Evolutionary conservation across 2,888 invertebrate genomes (phyloP).

Genomic region (Athalia cordata): DNA sequence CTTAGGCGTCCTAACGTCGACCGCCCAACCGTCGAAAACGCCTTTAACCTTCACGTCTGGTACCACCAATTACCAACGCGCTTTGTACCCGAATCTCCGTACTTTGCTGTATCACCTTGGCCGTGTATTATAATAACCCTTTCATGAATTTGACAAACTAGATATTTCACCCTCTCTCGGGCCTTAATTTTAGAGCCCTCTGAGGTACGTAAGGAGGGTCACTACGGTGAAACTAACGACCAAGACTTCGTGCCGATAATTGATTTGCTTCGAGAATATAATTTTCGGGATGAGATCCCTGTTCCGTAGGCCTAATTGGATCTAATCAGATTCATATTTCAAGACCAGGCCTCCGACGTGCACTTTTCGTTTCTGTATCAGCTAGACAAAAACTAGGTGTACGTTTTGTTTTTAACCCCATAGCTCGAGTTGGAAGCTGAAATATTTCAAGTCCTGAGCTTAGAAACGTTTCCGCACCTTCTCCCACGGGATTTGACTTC

Average conservation of each 20-base stretch:
- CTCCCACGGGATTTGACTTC: slow-evolving; percentile 63
- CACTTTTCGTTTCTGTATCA: too few relatives aligned
- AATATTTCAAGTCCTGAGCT: slow-evolving; percentile 51
- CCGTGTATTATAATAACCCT: slow-evolving; percentile 5
- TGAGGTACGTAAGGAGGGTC: too few relatives aligned
- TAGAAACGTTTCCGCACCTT: slow-evolving; percentile 33
- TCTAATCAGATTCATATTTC: too few relatives aligned
- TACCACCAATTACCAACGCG: slow-evolving; percentile 27
- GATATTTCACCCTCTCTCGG: not conserved
- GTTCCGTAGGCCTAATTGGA: too few relatives aligned
- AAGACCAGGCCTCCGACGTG: too few relatives aligned
- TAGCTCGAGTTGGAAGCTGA: slow-evolving; percentile 27
- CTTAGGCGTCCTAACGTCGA: slow-evolving; percentile 60
- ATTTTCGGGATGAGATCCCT: too few relatives aligned
- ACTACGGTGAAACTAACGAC: too few relatives aligned
- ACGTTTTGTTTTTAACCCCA: not conserved
- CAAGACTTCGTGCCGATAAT: too few relatives aligned
- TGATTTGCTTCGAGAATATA: too few relatives aligned
- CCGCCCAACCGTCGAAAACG: slow-evolving; percentile 1
- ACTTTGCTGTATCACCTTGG: slow-evolving; percentile 23
- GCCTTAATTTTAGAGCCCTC: too few relatives aligned
- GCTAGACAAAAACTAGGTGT: too few relatives aligned
- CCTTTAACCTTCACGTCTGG: slow-evolving; percentile 15
- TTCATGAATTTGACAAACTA: slow-evolving; percentile 27
- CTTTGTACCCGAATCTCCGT: slow-evolving; percentile 12